These are phyloP conservation scores for Pseudorhombus dupliciocellatus DNA, from an alignment of 2,113 vertebrate species.

Conservation along the genomic window DNA sequence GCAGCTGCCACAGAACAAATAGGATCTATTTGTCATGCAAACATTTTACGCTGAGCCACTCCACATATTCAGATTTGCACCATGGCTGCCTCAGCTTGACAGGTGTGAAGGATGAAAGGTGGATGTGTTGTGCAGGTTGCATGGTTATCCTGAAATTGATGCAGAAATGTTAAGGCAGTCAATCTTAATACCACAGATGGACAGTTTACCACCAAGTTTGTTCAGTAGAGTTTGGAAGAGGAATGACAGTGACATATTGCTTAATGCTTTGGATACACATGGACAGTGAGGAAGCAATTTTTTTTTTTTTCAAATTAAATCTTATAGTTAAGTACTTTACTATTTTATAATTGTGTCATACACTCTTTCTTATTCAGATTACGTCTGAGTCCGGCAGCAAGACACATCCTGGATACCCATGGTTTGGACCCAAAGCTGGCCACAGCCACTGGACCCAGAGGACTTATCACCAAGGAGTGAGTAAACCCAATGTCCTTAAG, in stretches of 20 bases:
- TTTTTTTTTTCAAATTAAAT: too few relatives aligned
- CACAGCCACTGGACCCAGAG: slow-evolving; percentile 88
- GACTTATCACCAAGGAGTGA: slow-evolving; percentile 96
- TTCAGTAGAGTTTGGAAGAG: not conserved
- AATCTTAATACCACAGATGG: not conserved
- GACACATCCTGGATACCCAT: slow-evolving; percentile 90
- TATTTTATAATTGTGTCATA: not conserved
- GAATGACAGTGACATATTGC: too few relatives aligned
- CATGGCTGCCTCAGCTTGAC: not conserved
- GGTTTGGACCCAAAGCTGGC: slow-evolving; percentile 84
- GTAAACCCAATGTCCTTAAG: slow-evolving; percentile 57
- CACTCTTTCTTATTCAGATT: slow-evolving; percentile 75
- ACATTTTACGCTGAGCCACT: slow-evolving; percentile 20
- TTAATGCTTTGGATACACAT: not conserved
- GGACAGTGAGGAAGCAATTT: not conserved
- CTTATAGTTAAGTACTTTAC: not conserved
- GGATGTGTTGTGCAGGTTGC: not conserved
- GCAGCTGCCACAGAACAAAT: slow-evolving; percentile 27
- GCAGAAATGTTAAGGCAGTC: not conserved
- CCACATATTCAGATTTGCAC: slow-evolving; percentile 12
- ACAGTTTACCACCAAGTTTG: not conserved
- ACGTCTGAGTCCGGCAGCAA: slow-evolving; percentile 94
- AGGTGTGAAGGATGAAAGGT: slow-evolving; percentile 3
- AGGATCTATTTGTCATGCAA: slow-evolving; percentile 56
- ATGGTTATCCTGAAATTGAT: not conserved